Conservation (phyloP, 1,140 invertebrate species). For the Drosophila kikkawai region DNA sequence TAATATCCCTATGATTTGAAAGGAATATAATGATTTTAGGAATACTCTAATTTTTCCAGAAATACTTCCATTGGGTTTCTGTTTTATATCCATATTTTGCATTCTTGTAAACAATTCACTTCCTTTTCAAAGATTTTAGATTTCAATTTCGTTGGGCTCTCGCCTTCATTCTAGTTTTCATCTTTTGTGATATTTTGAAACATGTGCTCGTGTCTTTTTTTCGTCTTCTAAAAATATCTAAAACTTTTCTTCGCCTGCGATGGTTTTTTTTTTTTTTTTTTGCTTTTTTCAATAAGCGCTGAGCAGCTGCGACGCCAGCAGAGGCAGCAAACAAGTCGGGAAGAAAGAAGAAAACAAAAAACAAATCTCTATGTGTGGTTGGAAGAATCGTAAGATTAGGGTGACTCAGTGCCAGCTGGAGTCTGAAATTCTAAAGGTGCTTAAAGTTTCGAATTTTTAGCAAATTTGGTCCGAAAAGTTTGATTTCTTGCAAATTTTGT, state of each 20-base stretch:
- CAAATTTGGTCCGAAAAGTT: neutral
- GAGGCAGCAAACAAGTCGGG: constrained; percentile 43
- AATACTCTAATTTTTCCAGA: neutral
- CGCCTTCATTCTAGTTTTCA: constrained; percentile 33
- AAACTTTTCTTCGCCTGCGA: constrained; percentile 37
- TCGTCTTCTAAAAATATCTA: constrained; percentile 71
- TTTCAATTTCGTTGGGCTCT: constrained; percentile 25
- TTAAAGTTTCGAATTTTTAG: neutral
- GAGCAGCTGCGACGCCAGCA: constrained; percentile 31
- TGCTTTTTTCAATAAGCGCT: constrained; percentile 44
- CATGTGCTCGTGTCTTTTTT: constrained; percentile 65
- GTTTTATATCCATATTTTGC: constrained; percentile 31
- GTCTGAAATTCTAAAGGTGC: neutral
- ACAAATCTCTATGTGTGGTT: constrained; percentile 37
- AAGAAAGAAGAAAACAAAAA: constrained; percentile 50
- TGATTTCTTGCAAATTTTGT: neutral
- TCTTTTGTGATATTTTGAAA: constrained; percentile 74
- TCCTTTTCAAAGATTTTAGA: constrained; percentile 45
- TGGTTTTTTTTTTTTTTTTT: constrained; percentile 44
- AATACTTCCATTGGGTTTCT: constrained; percentile 9
- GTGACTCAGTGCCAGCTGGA: constrained; percentile 37
- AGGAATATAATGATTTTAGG: neutral
- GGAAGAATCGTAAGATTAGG: constrained; percentile 32
- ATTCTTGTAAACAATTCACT: constrained; percentile 55
- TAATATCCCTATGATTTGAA: neutral